Evolutionary conservation across 2,888 invertebrate species (phyloP).

Genomic region (Leptinotarsa juncta): DNA sequence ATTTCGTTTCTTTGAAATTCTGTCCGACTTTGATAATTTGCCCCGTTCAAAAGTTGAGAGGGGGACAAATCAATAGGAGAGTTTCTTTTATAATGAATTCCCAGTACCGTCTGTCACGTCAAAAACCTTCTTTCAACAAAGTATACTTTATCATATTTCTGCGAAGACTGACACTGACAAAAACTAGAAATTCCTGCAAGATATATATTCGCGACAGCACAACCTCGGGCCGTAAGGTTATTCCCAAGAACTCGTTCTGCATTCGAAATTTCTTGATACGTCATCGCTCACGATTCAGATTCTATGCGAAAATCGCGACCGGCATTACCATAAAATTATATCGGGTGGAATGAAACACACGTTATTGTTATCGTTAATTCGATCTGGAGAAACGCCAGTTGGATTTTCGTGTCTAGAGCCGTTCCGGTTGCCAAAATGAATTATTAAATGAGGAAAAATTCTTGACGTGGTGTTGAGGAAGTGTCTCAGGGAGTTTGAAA

Average conservation of each 20-base stretch:
- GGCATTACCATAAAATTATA: conserved; percentile 33
- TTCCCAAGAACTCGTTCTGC: conserved; percentile 17
- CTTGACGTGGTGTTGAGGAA: neutral
- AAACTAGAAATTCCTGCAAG: neutral
- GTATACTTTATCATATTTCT: too few species aligned
- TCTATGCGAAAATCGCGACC: conserved; percentile 21
- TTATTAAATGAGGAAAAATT: neutral
- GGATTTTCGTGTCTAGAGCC: conserved; percentile 13
- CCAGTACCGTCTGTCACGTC: too few species aligned
- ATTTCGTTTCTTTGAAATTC: too few species aligned
- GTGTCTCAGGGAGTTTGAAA: too few species aligned
- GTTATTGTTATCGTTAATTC: conserved; percentile 32
- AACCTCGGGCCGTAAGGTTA: neutral
- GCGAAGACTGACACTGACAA: neutral
- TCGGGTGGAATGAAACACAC: conserved; percentile 31
- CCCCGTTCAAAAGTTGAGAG: too few species aligned
- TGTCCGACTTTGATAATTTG: too few species aligned
- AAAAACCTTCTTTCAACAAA: too few species aligned
- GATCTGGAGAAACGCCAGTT: conserved; percentile 14
- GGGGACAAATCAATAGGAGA: too few species aligned
- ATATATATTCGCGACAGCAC: neutral
- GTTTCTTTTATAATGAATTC: too few species aligned
- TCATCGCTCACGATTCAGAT: conserved; percentile 11
- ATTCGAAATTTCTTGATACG: conserved; percentile 18
- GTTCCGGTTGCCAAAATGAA: conserved; percentile 1